Evolutionary conservation across 2,797 vertebrate species (phyloP), one percentile per base, ranked within the genome.

Genomic region (Apodemus agrarius): DNA sequence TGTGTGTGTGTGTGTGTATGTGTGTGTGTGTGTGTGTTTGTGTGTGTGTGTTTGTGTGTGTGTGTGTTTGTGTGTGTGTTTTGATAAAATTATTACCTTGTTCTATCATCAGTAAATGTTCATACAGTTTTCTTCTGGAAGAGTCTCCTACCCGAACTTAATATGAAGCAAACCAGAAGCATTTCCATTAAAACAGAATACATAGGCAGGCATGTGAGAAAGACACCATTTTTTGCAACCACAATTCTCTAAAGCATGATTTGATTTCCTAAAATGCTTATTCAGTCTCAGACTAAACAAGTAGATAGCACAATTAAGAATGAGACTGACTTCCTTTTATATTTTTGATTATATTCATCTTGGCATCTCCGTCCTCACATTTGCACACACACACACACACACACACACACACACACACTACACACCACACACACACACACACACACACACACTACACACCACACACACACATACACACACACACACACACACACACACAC

Each of bases 301-400:
- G 31, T 19, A 54, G 79, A 75, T 0, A 2, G 1, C 0, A 0
- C 9, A 21, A n/a, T 37, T 34, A 13, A 43, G 5, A 31, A 0
- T 6, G 21, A 88, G 59, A 21, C 21, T 31, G 17, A 37, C 52
- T 78, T 85, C 52, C 34, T 24, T 16, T 72, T 31, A 4, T 37
- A 4, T 54, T 88, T 7, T 87, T 9, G 17, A 76, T 24, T 31
- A 26, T 26, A 21, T 1, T 3, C 3, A 34, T 37, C 40, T 72
- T 69, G 12, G 17, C 5, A 52, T 0, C 17, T 37, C 34, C 3
- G 21, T 11, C 7, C 49, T 40, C 24, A 57, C 34, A 19, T 13
- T 3, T 13, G 22, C 24, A 31, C 26, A 24, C 19, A n/a, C 29
- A 14, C 7, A 21, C 14, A 24, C 1, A 49, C 46, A 49, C 46